Evolutionary conservation across 2,113 vertebrate species (phyloP).

Genomic region (Xiphophorus couchianus): DNA sequence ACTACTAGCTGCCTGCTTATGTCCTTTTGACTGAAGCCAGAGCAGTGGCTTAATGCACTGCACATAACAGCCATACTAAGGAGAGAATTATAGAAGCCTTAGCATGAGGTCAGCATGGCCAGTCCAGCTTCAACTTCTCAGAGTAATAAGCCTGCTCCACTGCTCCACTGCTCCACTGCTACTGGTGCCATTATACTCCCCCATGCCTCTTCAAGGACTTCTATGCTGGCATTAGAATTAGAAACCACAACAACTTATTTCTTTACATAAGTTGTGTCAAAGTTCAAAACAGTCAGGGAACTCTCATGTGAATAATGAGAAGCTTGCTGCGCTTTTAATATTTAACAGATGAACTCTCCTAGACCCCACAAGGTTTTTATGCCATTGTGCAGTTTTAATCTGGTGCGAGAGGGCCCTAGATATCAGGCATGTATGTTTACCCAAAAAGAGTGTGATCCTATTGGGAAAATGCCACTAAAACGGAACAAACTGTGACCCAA

Average conservation of each 20-base stretch:
- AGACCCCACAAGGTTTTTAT: background rate
- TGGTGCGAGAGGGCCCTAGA: background rate
- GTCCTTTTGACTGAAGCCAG: too few relatives aligned
- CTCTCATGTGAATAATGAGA: background rate
- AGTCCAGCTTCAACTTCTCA: background rate
- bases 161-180: background rate
- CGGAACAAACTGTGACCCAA: background rate
- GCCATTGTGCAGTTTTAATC: background rate
- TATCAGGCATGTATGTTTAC: background rate
- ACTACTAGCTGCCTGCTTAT: too few relatives aligned
- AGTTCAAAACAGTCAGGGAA: background rate
- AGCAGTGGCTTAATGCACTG: too few relatives aligned
- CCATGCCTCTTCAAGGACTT: background rate
- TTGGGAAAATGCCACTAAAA: slow-evolving; percentile 21
- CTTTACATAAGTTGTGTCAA: background rate
- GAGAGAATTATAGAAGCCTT: too few relatives aligned
- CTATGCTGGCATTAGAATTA: background rate
- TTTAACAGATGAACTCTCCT: background rate
- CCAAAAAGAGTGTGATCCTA: slow-evolving; percentile 2
- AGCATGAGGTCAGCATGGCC: background rate
- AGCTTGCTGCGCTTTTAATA: background rate
- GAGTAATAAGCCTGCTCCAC: background rate
- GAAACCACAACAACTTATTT: background rate
- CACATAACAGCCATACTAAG: too few relatives aligned
- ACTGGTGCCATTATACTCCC: background rate